Evolutionary conservation across 2,888 invertebrate species (phyloP), one percentile per base, ranked within the genome.

Genomic region (Therioaphis trifolii): DNA sequence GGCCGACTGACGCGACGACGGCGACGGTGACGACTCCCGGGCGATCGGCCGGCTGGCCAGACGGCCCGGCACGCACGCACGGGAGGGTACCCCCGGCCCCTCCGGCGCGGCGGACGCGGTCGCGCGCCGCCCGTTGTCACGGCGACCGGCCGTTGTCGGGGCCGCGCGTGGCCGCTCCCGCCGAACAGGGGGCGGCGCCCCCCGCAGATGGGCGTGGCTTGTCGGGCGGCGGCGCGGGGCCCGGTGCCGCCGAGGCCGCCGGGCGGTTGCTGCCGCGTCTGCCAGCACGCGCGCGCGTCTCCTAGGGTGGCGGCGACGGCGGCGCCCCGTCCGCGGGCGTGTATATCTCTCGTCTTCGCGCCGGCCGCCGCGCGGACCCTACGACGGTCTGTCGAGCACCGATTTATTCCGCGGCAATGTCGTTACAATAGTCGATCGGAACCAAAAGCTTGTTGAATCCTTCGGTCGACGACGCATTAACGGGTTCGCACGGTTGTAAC

Each of bases 1-100:
- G 74, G 7, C 74, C 74, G 74, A 82, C 82, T 82, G 18, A 80
- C 71, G 18, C 69, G 79, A 55, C 78, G 52, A n/a, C 68, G 7
- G 21, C 24, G 49, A 58, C 40, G n/a, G n/a, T n/a, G n/a, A n/a
- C 72, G 29, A 49, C 18, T 58, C 80, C 80, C 71, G 80, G 71
- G n/a, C 58, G 21, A 49, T 35, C 78, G 21, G 52, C 55, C 40
- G 40, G 68, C 71, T 69, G 15, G 80, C 46, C 61, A 46, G 58
- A 61, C 72, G 71, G 58, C 58, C 21, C 58, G 52, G 43, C 78
- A 24, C 68, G 40, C 49, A n/a, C 55, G 24, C 7, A 29, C 46
- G 35, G 35, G 35, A 7, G 35, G 7, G 29, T 61, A 0, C 40
- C 71, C 82, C 74, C 72, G 63, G 74, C 66, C 61, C 72, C 69